phyloP scores from a whole-genome alignment of 2,113 vertebrate species.

The Perca fluviatilis region DNA sequence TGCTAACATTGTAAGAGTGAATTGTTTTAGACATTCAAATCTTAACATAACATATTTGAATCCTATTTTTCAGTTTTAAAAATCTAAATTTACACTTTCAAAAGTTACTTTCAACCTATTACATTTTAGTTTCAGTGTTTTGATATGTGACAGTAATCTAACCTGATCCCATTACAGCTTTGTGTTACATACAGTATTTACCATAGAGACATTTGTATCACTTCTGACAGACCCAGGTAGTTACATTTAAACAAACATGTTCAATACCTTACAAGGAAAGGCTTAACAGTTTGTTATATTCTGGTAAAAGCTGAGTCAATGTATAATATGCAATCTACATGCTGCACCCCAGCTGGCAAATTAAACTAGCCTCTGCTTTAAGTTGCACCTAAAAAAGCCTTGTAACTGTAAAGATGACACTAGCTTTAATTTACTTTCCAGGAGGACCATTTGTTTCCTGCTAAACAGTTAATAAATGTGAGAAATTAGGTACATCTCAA shows the following conservation, averaged over 20 bases:
- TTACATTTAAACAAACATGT: no score
- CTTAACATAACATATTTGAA: no score
- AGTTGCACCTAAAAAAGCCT: neutral
- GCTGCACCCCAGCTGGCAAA: neutral
- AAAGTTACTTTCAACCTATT: no score
- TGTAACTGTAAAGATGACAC: neutral
- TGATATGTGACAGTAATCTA: neutral
- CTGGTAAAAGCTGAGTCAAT: neutral
- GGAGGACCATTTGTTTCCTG: neutral
- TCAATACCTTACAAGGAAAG: neutral
- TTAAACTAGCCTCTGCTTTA: neutral
- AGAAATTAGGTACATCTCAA: no score
- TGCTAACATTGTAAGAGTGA: no score
- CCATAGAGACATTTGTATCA: no score
- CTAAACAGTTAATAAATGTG: no score
- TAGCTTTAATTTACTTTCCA: neutral
- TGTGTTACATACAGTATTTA: neutral
- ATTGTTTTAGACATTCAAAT: no score
- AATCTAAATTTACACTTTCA: no score
- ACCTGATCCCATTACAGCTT: no score
- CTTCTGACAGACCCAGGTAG: no score
- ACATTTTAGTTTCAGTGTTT: neutral
- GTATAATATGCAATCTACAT: neutral
- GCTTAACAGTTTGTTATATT: neutral
- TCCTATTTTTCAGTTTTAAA: no score